Percentiles rank a stretch among this genome's conserved stretches.
phyloP scores from a whole-genome alignment of 2,888 invertebrate species.

The Podabrus alpinus region DNA sequence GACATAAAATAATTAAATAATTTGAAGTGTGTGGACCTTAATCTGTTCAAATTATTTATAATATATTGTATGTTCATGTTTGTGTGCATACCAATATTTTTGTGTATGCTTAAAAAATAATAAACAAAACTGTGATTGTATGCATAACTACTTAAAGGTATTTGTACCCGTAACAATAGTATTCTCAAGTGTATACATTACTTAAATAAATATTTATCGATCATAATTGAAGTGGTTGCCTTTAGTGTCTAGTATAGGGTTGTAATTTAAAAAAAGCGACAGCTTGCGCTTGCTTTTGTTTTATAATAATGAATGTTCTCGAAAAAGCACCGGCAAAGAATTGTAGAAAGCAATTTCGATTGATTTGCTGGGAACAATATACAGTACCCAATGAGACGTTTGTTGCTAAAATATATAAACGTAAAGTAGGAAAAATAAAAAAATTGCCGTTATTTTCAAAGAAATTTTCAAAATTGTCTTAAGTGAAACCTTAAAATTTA shows the following conservation, averaged over 20 bases:
- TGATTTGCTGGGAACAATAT: constrained; percentile 12
- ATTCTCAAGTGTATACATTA: constrained; percentile 32
- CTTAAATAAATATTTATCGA: constrained; percentile 50
- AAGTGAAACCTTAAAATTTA: too few species aligned
- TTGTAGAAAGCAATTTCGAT: constrained; percentile 22
- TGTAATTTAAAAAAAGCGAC: constrained; percentile 14
- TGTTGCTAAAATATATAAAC: constrained; percentile 1
- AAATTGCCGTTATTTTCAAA: too few species aligned
- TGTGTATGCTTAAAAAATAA: not conserved
- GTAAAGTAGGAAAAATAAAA: not conserved
- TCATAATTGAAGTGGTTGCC: constrained; percentile 36
- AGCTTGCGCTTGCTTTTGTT: constrained; percentile 30
- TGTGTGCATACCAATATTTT: not conserved
- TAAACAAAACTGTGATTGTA: not conserved
- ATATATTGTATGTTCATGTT: not conserved
- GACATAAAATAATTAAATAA: not conserved
- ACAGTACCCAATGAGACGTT: constrained; percentile 2
- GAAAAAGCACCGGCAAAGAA: constrained; percentile 11
- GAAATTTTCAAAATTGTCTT: too few species aligned
- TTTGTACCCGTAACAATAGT: constrained; percentile 18
- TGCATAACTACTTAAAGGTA: not conserved
- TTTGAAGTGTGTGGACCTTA: not conserved
- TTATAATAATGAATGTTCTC: constrained; percentile 25
- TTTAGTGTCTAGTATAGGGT: constrained; percentile 15
- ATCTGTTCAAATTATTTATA: not conserved